phyloP scores from a whole-genome alignment of 1,140 invertebrate genomes.

The Atta texana region DNA sequence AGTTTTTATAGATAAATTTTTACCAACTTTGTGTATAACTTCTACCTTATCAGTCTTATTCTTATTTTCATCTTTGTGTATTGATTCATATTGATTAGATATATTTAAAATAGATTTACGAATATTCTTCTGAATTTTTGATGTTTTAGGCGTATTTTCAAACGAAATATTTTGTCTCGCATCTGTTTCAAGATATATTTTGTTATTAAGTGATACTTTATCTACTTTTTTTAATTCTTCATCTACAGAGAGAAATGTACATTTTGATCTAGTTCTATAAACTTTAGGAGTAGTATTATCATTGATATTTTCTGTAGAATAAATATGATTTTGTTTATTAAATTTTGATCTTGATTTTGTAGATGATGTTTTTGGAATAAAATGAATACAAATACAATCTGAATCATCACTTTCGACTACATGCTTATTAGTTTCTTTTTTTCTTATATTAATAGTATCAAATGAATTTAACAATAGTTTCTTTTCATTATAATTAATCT shows the following conservation, averaged over 20 bases:
- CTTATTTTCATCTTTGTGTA: neutral
- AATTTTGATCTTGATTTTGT: neutral
- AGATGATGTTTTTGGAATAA: constrained; percentile 10
- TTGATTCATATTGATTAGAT: constrained; percentile 2
- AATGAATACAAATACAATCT: constrained; percentile 14
- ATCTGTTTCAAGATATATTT: neutral
- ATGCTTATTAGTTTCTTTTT: neutral
- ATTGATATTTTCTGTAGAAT: neutral
- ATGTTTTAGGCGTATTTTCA: constrained; percentile 23
- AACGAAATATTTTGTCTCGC: neutral
- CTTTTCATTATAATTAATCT: constrained; percentile 56
- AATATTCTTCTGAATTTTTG: constrained; percentile 8
- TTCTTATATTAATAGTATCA: neutral
- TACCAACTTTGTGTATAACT: constrained; percentile 13
- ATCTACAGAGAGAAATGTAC: neutral
- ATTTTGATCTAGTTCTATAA: constrained; percentile 18
- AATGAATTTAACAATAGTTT: constrained; percentile 18
- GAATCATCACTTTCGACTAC: neutral
- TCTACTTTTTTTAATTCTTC: neutral
- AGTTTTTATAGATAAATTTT: constrained; percentile 29
- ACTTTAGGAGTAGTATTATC: neutral
- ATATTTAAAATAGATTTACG: neutral
- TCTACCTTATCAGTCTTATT: neutral
- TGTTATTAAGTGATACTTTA: neutral
- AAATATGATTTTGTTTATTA: constrained; percentile 16